Conservation (phyloP, 2,113 vertebrate species). For the Hypomesus transpacificus region DNA sequence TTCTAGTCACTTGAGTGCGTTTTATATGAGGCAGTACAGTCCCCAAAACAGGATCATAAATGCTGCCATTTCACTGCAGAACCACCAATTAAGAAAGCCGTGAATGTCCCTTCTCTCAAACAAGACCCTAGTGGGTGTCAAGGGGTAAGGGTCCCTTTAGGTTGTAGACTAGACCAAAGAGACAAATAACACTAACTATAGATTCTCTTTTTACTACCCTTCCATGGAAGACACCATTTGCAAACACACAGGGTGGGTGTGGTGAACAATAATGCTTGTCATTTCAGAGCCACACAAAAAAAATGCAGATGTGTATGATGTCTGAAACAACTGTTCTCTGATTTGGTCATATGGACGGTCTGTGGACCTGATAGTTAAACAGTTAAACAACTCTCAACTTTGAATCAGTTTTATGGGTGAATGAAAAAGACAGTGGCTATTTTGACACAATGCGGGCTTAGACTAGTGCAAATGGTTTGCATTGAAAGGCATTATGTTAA, state of each 20-base stretch:
- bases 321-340: too few relatives aligned
- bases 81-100: conserved; percentile 49
- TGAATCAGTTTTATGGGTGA: too few relatives aligned
- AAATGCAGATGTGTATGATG: too few relatives aligned
- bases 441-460: too few relatives aligned
- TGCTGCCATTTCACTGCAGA: conserved; percentile 36
- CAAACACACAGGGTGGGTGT: too few relatives aligned
- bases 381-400: background rate
- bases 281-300: too few relatives aligned
- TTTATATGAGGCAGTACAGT: conserved; percentile 26
- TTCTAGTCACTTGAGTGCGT: conserved; percentile 12
- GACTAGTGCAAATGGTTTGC: too few relatives aligned
- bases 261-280: too few relatives aligned
- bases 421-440: too few relatives aligned
- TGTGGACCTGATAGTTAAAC: background rate
- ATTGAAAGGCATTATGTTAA: background rate
- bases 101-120: conserved; percentile 36
- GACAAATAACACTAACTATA: conserved; percentile 11
- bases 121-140: conserved; percentile 41
- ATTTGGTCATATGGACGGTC: too few relatives aligned
- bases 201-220: conserved; percentile 2
- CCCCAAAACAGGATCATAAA: conserved; percentile 39
- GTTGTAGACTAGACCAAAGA: conserved; percentile 45
- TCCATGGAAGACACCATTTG: too few relatives aligned
- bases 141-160: conserved; percentile 33